Evolutionary conservation across 2,888 invertebrate genomes (phyloP).

Genomic region (Chrysodeixis includens): DNA sequence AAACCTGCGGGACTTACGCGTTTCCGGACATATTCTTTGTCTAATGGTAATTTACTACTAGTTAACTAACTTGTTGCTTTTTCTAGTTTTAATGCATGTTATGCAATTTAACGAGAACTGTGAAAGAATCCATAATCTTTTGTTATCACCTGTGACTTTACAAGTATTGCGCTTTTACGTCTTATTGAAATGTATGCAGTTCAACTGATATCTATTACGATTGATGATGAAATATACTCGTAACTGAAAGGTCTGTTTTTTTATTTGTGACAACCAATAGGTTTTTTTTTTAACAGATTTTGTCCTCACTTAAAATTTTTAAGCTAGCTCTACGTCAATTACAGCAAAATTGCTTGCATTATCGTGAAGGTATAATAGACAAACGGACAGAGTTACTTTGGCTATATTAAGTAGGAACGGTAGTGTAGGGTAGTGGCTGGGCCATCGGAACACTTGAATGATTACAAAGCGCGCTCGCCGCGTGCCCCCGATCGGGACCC

Average conservation of each 20-base stretch:
- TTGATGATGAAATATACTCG: background rate
- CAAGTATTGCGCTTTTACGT: no score
- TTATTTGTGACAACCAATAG: no score
- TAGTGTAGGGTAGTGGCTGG: conserved; percentile 31
- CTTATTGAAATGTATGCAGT: background rate
- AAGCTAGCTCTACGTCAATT: no score
- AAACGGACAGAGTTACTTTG: no score
- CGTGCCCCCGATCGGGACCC: conserved; percentile 47
- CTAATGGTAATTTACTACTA: background rate
- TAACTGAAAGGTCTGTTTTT: no score
- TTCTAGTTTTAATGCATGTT: background rate
- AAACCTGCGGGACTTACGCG: background rate
- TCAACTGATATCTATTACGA: background rate
- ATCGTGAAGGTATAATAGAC: no score
- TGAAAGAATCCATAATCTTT: background rate
- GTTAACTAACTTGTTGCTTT: background rate
- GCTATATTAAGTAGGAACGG: background rate
- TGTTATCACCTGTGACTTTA: background rate
- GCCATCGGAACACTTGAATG: conserved; percentile 49
- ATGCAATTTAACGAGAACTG: no score
- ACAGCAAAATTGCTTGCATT: no score
- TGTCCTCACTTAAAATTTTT: no score
- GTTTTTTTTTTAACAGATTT: no score
- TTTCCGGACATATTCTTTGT: background rate
- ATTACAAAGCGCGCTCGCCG: conserved; percentile 55